These are phyloP conservation scores for Lagria hirta DNA, from an alignment of 2,888 invertebrate genomes.

Conservation along the genomic window DNA sequence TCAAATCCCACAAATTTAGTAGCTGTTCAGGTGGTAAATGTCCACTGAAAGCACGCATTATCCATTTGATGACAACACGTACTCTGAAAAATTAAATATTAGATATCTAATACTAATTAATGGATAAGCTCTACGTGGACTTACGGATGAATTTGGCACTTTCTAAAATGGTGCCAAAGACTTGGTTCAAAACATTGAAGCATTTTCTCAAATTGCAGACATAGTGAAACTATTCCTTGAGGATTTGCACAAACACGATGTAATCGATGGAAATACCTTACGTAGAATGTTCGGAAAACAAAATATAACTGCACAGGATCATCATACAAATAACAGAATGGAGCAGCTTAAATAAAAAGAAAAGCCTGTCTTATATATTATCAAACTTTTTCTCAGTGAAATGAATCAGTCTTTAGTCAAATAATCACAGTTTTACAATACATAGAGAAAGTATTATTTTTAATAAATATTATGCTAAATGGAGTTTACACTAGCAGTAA, in stretches of 20 bases:
- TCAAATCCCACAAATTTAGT: slow-evolving; percentile 88
- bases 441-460: no score
- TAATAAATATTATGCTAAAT: no score
- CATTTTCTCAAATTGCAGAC: slow-evolving; percentile 84
- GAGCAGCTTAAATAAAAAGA: slow-evolving; percentile 69
- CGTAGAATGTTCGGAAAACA: slow-evolving; percentile 88
- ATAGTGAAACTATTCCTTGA: slow-evolving; percentile 89
- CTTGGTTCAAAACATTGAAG: slow-evolving; percentile 88
- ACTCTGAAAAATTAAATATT: slow-evolving; percentile 61
- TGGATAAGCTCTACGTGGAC: slow-evolving; percentile 54
- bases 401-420: no score
- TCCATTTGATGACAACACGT: slow-evolving; percentile 91
- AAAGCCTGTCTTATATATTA: neutral
- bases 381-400: neutral
- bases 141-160: slow-evolving; percentile 89
- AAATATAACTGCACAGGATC: slow-evolving; percentile 85
- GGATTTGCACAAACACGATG: slow-evolving; percentile 91
- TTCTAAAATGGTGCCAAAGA: slow-evolving; percentile 88
- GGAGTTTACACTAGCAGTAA: no score
- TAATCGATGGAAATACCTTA: slow-evolving; percentile 87
- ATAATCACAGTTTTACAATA: no score
- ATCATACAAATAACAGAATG: slow-evolving; percentile 91
- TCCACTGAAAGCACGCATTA: slow-evolving; percentile 95
- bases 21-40: slow-evolving; percentile 91
- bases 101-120: no score